phyloP scores from a whole-genome alignment of 2,113 vertebrate species.

The Xyrauchen texanus region DNA sequence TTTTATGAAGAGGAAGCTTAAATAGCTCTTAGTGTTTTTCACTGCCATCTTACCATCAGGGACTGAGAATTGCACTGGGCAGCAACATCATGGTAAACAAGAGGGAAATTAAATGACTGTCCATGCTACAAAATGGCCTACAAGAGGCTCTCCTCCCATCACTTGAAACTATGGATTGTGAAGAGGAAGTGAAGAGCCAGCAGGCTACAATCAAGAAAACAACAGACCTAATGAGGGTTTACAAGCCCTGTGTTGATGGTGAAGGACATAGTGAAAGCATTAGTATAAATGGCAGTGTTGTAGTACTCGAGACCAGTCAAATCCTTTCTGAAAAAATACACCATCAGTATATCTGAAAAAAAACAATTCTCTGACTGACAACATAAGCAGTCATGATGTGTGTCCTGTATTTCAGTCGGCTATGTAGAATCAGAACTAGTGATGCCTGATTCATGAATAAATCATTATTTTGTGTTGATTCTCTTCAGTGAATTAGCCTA shows the following conservation, averaged over 20 bases:
- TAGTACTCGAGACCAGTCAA: too few relatives aligned
- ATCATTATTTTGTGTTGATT: too few relatives aligned
- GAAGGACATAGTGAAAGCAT: neutral
- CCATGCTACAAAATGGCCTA: neutral
- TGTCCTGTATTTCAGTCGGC: too few relatives aligned
- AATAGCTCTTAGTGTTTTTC: neutral
- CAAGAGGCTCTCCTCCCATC: slow-evolving; percentile 41
- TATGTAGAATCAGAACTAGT: too few relatives aligned
- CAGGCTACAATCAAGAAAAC: slow-evolving; percentile 40
- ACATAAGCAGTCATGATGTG: too few relatives aligned
- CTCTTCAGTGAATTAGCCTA: too few relatives aligned
- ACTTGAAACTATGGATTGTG: slow-evolving; percentile 39
- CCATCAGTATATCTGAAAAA: too few relatives aligned
- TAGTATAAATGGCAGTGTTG: neutral
- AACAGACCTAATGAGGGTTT: slow-evolving; percentile 41
- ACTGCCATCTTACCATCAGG: slow-evolving; percentile 45
- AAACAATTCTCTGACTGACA: too few relatives aligned
- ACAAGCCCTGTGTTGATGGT: slow-evolving; percentile 1
- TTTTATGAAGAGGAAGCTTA: slow-evolving; percentile 40
- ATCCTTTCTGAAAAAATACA: too few relatives aligned
- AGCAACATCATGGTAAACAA: slow-evolving; percentile 22
- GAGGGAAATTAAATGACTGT: slow-evolving; percentile 24
- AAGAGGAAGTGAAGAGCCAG: slow-evolving; percentile 16
- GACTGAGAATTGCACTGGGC: slow-evolving; percentile 4
- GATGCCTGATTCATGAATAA: too few relatives aligned